phyloP scores from a whole-genome alignment of 2,888 invertebrate species.

The Hololepta plana region DNA sequence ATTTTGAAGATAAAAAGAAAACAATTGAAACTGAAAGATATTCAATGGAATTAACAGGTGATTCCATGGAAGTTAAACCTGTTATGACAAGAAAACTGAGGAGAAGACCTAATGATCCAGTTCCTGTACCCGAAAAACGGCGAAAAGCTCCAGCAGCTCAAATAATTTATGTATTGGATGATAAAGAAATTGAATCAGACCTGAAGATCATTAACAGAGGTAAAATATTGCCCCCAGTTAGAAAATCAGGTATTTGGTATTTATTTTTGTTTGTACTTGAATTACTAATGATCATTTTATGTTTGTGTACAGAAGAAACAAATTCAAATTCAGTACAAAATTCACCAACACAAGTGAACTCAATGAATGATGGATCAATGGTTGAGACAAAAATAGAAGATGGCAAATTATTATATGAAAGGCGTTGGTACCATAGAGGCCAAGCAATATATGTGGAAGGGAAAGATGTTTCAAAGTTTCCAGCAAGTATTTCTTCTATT shows the following conservation, averaged over 20 bases:
- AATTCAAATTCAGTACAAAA: conserved; percentile 17
- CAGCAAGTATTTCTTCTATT: conserved; percentile 81
- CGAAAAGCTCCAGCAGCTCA: conserved; percentile 70
- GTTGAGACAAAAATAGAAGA: conserved; percentile 84
- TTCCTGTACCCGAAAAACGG: conserved; percentile 75
- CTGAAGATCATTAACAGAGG: conserved; percentile 57
- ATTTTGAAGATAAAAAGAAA: conserved; percentile 83
- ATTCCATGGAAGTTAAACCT: conserved; percentile 82
- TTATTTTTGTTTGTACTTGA: not conserved
- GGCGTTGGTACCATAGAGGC: conserved; percentile 89
- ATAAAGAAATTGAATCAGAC: conserved; percentile 76
- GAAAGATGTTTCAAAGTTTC: conserved; percentile 65
- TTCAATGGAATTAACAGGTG: conserved; percentile 79
- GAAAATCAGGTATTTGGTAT: conserved; percentile 30
- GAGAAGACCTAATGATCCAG: conserved; percentile 83
- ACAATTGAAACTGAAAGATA: conserved; percentile 74
- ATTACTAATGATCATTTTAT: conserved; percentile 1
- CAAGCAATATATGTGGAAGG: conserved; percentile 84
- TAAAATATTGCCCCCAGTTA: conserved; percentile 31
- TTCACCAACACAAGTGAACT: conserved; percentile 10
- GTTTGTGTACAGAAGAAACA: not conserved
- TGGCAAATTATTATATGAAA: conserved; percentile 82
- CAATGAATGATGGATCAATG: conserved; percentile 25
- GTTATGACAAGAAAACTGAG: conserved; percentile 88
- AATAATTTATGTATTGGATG: conserved; percentile 74